Base-by-base conservation (phyloP, 1,140 invertebrate species). In the Nasonia vitripennis region DNA sequence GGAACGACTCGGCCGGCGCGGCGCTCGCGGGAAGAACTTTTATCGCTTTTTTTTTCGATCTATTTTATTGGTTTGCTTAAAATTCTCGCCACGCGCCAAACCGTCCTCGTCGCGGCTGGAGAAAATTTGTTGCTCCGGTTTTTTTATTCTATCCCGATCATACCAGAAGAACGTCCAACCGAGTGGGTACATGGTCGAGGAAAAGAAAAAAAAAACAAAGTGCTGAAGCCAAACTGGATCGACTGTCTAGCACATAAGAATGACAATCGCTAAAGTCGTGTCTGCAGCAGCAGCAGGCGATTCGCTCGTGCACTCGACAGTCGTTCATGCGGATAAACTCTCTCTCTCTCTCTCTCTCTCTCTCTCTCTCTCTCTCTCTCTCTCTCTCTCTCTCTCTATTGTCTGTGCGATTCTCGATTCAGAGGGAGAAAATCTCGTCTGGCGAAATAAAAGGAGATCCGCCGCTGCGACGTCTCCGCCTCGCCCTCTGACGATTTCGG, bases 321-420 rank as follows among this genome's bases (percentile, higher is more conserved):
- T 73, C 70, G 70, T 20, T 74, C 37, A 48, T 82, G 81, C 70
- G 81, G 37, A 70, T 74, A 82, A 73, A 73, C 20, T 45, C 75
- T 48, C 27, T 37, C 34, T 74, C 45, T 37, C 34, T 37, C 34
- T 37, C 34, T 5, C 34, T 37, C 27, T 37, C 34, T 74, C 45
- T 20, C 20, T 45, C 48, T 48, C 10, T 20, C 34, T 74, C 45
- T 37, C 34, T 37, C 34, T 37, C 27, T 37, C 34, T 74, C 45
- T 20, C n/a, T 45, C 75, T 48, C 10, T 20, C 34, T 74, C 45
- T 37, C 34, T 37, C 34, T 37, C 34, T 37, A 3, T 37, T 6
- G 0, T 10, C 14, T 78, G 11, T 9, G 45, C 75, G 23, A 55
- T 55, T 78, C 55, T 62, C 55, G 14, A 62, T 62, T 62, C 45